Percentiles rank a stretch among this genome's conserved stretches.
These are phyloP conservation scores for Ornithoptera alexandrae DNA, from an alignment of 2,888 invertebrate species.

Conservation along the genomic window DNA sequence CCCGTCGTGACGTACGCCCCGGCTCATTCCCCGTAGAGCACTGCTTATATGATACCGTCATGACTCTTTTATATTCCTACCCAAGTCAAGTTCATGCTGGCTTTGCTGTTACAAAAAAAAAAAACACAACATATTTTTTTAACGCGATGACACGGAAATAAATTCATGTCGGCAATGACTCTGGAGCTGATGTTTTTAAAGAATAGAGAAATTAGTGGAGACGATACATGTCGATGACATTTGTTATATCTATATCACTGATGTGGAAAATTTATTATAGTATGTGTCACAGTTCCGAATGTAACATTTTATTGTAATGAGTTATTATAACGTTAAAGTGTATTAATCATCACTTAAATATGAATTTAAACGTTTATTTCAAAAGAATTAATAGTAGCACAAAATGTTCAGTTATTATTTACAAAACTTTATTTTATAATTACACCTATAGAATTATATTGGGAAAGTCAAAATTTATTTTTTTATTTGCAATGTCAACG, in stretches of 20 bases:
- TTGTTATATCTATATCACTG: neutral
- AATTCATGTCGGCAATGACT: slow-evolving; percentile 15
- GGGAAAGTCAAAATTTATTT: neutral
- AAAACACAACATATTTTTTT: slow-evolving; percentile 15
- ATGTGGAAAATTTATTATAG: neutral
- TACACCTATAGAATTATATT: neutral
- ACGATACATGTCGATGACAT: too few relatives aligned
- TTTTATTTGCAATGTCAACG: neutral
- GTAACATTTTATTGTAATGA: too few relatives aligned
- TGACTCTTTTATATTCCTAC: slow-evolving; percentile 45
- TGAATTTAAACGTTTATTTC: too few relatives aligned
- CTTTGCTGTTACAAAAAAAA: slow-evolving; percentile 14
- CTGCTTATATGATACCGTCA: slow-evolving; percentile 54
- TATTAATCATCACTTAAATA: too few relatives aligned
- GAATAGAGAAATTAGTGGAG: neutral
- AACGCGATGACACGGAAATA: slow-evolving; percentile 13
- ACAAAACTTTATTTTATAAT: too few relatives aligned
- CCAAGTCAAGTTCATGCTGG: slow-evolving; percentile 38
- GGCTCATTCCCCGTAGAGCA: slow-evolving; percentile 49
- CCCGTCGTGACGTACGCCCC: slow-evolving; percentile 50
- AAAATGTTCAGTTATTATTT: too few relatives aligned
- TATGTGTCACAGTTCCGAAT: too few relatives aligned
- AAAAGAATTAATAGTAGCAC: too few relatives aligned
- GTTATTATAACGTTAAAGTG: too few relatives aligned
- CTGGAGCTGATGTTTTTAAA: slow-evolving; percentile 5